Evolutionary conservation across 1,140 invertebrate species (phyloP), one percentile per base, ranked within the genome.

Genomic region (Drosophila arawakana): DNA sequence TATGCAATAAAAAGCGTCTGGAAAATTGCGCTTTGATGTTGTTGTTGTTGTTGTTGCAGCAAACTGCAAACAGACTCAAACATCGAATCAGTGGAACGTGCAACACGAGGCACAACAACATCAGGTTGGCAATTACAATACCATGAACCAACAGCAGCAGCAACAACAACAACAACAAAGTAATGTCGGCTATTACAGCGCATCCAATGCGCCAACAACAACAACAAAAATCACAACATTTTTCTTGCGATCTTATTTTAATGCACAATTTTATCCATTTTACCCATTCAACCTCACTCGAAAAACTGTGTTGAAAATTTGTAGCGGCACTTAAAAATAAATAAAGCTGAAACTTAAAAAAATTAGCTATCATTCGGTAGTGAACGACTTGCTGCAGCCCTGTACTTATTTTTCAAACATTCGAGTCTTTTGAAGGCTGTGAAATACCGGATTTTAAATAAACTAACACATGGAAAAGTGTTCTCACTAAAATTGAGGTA

Each of bases 1-100:
- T 71, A 75, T 75, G 73, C 73, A 75, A 75, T 71, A 67, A 71
- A 71, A 71, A 71, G 7, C 55, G 54, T 65, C 52, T 65, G 67
- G 54, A 15, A 75, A 73, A 70, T 71, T 63, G 73, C 55, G 55
- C 68, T 76, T 76, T 66, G 59, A 65, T 76, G 52, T 73, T 76
- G 69, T 41, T 30, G 25, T 30, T 30, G 15, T 25, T 25, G 25
- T 25, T 25, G 25, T 25, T 30, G 25, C 25, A 30, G 25, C 25
- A 30, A 30, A 30, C 25, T 30, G 25, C 55, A 43, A 13, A 25
- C 30, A 65, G 65, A 74, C 57, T 66, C 13, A 30, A 60, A 50
- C 30, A 41, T 30, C 65, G 46, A 46, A 59, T 59, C 73, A 65
- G 39, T 71, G 52, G 47, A 76, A 76, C 60, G 63, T 72, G 73